Evolutionary conservation across 2,797 vertebrate genomes (phyloP), one percentile per base, ranked within the genome.

Genomic region (Urosaurus nigricauda): DNA sequence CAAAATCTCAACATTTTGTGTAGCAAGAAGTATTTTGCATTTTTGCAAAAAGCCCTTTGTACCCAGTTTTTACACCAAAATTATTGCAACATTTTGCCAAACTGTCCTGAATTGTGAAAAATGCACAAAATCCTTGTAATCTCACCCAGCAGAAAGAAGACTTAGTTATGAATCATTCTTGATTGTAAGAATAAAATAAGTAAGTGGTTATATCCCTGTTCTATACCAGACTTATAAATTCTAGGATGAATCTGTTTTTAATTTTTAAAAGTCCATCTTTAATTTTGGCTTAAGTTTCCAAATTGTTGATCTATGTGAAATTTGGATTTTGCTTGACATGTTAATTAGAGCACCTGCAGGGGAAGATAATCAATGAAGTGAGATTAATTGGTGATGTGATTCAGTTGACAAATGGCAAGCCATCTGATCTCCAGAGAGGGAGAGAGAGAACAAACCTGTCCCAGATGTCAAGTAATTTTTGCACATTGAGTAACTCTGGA

Each of bases 281-380:
- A 1, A 51, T 51, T 51, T 51, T 51, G 6, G 9, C 47, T 51
- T 51, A 53, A 89, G 85, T 84, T 87, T 81, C 37, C 43, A 40
- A 51, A 79, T 60, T 89, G 78, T 84, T 88, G 60, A 71, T 88
- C 79, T 53, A 93, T 91, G 56, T 89, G 78, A 90, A 93, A 78
- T 86, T 37, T 83, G 87, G n/a, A 63, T 68, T 82, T 81, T 89
- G 29, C 56, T 70, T 81, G 77, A 70, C 37, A 68, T n/a, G 60
- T 58, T 91, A 92, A 93, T 94, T 93, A 92, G 88, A 82, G 71
- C 84, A 70, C 0, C 7, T 73, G 53, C 88, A 85, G 80, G 84
- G 91, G 87, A 91, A 86, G 74, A 89, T 88, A 84, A 77, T 84
- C 86, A 84, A 86, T 91, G 88, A 83, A 90, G 92, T 58, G 24